Conservation (phyloP, 2,797 vertebrate species). For the Tapera naevia region DNA sequence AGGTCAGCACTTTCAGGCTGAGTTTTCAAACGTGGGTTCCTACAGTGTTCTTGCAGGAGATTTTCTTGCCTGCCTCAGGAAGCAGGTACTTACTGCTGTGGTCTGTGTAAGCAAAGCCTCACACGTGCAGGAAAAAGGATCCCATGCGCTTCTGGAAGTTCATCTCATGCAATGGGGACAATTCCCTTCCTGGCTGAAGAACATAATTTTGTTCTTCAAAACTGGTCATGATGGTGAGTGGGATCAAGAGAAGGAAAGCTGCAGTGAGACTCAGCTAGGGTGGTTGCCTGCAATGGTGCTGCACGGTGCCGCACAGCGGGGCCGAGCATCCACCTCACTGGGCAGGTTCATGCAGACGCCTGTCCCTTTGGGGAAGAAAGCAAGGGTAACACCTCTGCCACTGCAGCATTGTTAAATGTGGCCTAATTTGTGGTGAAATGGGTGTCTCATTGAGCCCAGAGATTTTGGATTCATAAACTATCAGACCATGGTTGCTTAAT, state of each 20-base stretch:
- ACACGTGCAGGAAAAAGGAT: not conserved
- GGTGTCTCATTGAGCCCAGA: not conserved
- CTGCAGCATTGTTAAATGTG: not conserved
- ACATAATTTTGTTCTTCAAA: not conserved
- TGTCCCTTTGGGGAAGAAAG: not conserved
- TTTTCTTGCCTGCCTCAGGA: not conserved
- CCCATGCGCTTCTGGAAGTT: not conserved
- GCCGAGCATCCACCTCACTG: not conserved
- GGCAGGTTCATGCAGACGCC: not conserved
- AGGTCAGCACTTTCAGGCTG: not conserved
- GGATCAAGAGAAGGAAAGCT: not conserved
- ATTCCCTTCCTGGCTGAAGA: not conserved
- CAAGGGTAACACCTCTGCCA: not conserved
- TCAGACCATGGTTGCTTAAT: not conserved
- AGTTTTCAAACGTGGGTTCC: not conserved
- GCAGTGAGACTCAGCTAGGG: not conserved
- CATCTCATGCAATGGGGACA: not conserved
- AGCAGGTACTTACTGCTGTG: not conserved
- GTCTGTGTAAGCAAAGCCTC: not conserved
- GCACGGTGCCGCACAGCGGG: not conserved
- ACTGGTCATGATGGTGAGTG: not conserved
- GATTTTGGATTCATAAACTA: not conserved
- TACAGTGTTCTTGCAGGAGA: not conserved
- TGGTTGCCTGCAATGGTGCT: accelerated
- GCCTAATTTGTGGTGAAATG: not conserved